A percentile compares a stretch with the other conserved stretches of the same genome.
These are phyloP conservation scores for Trachops cirrhosus DNA, from an alignment of 2,797 vertebrate species.

Conservation along the genomic window DNA sequence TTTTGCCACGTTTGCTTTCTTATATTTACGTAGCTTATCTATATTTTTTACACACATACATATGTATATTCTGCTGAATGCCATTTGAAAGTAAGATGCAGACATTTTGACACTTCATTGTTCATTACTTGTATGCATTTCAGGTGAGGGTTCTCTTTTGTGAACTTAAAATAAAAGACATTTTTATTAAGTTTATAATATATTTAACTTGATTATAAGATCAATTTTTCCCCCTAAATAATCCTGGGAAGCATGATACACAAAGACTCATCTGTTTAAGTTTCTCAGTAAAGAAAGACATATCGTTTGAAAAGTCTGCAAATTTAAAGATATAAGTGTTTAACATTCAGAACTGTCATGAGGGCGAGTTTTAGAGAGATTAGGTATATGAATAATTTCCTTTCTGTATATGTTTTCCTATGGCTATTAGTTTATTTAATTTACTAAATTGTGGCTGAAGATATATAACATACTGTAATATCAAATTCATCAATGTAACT, in stretches of 20 bases:
- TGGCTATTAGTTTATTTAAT: background rate
- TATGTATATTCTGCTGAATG: background rate
- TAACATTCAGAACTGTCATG: background rate
- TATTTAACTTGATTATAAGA: constrained; percentile 24
- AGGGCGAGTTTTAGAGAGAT: background rate
- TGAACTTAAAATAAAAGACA: constrained; percentile 14
- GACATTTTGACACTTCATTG: background rate
- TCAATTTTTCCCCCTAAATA: constrained; percentile 33
- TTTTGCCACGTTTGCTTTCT: constrained; percentile 1
- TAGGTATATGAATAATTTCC: background rate
- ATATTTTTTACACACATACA: background rate
- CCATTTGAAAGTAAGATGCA: constrained; percentile 38
- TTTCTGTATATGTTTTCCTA: constrained; percentile 10
- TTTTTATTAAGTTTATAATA: background rate
- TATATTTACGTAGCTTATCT: background rate
- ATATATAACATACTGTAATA: background rate
- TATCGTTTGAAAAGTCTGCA: background rate
- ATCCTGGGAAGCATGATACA: background rate
- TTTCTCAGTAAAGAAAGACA: background rate
- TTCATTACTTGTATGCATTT: background rate
- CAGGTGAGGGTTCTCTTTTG: constrained; percentile 40
- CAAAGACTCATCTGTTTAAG: background rate
- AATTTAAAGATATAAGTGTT: constrained; percentile 13
- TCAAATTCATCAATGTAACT: background rate
- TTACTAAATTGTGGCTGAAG: constrained; percentile 24